Conservation (phyloP, 2,888 invertebrate genomes). For the Hydriomena furcata region DNA sequence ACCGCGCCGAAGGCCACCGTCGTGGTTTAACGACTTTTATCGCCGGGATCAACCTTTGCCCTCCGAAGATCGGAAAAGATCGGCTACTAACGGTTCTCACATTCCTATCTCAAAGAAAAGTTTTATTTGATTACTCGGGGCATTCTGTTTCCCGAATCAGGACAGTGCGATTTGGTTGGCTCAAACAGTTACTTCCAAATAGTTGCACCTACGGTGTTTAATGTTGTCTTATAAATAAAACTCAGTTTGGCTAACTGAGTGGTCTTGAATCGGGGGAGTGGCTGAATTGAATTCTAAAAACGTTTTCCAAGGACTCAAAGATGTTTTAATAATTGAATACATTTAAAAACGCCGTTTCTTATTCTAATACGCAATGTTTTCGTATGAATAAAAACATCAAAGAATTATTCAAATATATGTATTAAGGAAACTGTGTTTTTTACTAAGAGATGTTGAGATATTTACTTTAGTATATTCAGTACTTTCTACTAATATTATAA, state of each 20-base stretch:
- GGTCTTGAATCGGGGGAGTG: background rate
- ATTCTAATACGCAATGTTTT: background rate
- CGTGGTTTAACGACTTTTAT: too few relatives aligned
- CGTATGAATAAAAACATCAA: background rate
- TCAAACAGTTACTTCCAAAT: too few relatives aligned
- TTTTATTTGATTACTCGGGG: conserved; percentile 1
- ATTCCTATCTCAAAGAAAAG: conserved; percentile 5
- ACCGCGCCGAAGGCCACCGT: too few relatives aligned
- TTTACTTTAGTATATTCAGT: too few relatives aligned
- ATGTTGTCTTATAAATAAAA: too few relatives aligned
- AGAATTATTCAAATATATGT: background rate
- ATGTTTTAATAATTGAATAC: conserved; percentile 5
- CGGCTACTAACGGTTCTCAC: too few relatives aligned
- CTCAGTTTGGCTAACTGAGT: background rate
- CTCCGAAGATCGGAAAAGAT: too few relatives aligned
- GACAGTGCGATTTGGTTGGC: background rate
- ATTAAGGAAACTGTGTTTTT: background rate
- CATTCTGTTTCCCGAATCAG: background rate
- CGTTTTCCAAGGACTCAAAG: background rate
- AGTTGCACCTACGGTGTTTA: too few relatives aligned
- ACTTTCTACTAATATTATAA: too few relatives aligned
- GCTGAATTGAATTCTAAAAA: background rate
- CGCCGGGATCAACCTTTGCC: too few relatives aligned
- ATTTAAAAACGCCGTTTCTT: background rate
- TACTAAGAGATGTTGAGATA: too few relatives aligned